Evolutionary conservation across 2,797 vertebrate species (phyloP), one percentile per base, ranked within the genome.

Genomic region (Gambelia wislizenii): DNA sequence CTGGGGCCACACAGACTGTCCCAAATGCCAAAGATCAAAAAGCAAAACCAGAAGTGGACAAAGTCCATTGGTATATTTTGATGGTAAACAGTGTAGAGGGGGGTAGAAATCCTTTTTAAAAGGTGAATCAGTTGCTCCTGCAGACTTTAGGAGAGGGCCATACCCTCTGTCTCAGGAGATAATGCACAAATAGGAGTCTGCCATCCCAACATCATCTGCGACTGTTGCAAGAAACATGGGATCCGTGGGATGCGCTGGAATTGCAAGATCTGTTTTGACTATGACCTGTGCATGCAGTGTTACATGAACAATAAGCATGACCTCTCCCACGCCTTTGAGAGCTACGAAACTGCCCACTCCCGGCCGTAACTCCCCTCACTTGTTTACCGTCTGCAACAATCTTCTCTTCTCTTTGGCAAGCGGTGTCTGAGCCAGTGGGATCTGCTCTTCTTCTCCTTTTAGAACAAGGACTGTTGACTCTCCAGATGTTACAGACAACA

Each of bases 191-290:
- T 81, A 99, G 99, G 99, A 12, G 98, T 99, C 67, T 98, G 99
- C 47, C 99, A 99, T 95, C 99, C 98, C 87, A 99, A 99, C 96
- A 99, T 99, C 94, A 99, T 99, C 96, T 99, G 99, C 7, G 99
- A 99, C 97, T 99, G 98, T 94, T 99, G 99, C 95, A 99, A 99
- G 98, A 99, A 99, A 95, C 99, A 99, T 0, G 99, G 99, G 0
- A 98, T 99, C 81, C 98, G 98, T 61, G 99, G 99, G 85, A 99
- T 99, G 99, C 97, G 99, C 82, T 99, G 99, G 99, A 99, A 99
- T 91, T 99, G 99, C 96, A 98, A 98, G 30, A 97, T 98, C 93
- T 99, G 99, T 96, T 98, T 98, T 0, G 99, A 99, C 96, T 99
- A 99, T 0, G 99, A 99, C 97, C 95, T 99, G 96, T 99, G 99